Conservation (phyloP, 2,113 vertebrate genomes). For the Syrrhaptes paradoxus region DNA sequence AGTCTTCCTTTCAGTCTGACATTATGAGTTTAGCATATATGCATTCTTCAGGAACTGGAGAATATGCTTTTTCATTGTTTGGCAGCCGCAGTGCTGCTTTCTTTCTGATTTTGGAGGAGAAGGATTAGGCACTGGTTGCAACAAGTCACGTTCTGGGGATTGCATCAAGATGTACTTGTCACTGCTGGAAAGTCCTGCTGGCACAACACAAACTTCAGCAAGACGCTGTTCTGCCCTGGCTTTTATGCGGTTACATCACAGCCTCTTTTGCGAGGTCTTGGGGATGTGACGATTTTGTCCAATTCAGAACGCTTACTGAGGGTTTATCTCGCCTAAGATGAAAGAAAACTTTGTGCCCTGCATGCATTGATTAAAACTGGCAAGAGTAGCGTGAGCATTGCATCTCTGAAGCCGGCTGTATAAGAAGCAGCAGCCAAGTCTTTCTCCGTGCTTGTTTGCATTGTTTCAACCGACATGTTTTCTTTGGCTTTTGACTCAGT, state of each 20-base stretch:
- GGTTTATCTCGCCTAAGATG: neutral
- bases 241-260: neutral
- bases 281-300: neutral
- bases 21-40: neutral
- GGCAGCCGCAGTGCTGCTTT: neutral
- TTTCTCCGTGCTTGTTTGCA: neutral
- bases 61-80: neutral
- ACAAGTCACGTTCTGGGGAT: neutral
- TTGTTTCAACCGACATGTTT: constrained; percentile 36
- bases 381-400: rapidly evolving
- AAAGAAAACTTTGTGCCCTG: neutral
- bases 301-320: neutral
- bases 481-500: constrained; percentile 35
- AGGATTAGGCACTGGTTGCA: neutral
- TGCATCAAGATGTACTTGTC: constrained; percentile 4
- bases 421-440: neutral
- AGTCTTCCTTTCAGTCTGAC: neutral
- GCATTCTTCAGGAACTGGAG: neutral
- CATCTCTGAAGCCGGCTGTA: neutral
- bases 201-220: neutral
- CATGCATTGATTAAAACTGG: neutral
- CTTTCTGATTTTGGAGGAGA: neutral
- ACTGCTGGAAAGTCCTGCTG: neutral
- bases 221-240: rapidly evolving
- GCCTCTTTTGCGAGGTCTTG: neutral